A percentile compares a stretch with the other conserved stretches of the same genome.
These are phyloP conservation scores for Eristalinus sepulchralis DNA, from an alignment of 2,888 invertebrate genomes.

Conservation along the genomic window DNA sequence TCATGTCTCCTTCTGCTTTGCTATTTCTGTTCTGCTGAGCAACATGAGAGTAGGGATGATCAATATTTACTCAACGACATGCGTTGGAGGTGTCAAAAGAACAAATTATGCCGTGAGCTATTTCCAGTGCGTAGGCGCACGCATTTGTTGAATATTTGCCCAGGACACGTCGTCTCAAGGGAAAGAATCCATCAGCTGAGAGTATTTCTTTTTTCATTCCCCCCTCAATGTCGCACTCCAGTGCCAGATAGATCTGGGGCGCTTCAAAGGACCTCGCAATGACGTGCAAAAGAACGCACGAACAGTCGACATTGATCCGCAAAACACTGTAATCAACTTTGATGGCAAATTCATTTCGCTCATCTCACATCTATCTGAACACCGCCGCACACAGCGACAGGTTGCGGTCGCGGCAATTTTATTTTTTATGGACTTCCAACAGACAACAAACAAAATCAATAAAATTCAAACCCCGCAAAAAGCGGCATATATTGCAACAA, in stretches of 20 bases:
- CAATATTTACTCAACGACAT: no score
- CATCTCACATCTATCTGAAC: not conserved
- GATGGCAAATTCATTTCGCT: not conserved
- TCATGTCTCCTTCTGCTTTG: no score
- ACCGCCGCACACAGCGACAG: not conserved
- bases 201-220: no score
- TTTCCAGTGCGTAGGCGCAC: no score
- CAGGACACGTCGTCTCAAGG: no score
- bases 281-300: not conserved
- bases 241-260: not conserved
- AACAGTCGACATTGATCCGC: not conserved
- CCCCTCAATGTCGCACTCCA: no score
- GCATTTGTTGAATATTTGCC: no score
- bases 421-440: not conserved
- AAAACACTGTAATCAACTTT: not conserved
- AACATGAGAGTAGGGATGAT: no score
- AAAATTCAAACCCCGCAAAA: constrained; percentile 21
- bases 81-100: no score
- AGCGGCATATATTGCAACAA: constrained; percentile 9
- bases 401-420: not conserved
- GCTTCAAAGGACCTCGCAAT: not conserved
- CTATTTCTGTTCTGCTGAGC: no score
- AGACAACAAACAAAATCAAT: constrained; percentile 19
- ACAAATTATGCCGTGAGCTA: no score
- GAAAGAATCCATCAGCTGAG: no score